These are phyloP conservation scores for Paramormyrops hopkinsi DNA, from an alignment of 2,797 vertebrate genomes.

Conservation along the genomic window DNA sequence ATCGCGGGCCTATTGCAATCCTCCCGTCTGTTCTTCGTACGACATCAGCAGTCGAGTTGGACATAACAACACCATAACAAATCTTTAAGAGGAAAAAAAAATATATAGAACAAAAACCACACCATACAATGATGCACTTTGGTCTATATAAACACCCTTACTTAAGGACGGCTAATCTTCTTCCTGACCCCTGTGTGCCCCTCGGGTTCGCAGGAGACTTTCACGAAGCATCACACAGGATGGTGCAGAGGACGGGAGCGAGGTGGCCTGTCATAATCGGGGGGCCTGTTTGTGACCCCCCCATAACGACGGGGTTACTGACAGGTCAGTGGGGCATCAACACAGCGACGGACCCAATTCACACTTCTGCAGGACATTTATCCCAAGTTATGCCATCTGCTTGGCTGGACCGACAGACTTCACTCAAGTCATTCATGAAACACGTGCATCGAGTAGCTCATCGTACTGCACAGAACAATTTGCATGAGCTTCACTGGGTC, in stretches of 20 bases:
- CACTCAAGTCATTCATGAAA: background rate
- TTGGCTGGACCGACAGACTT: background rate
- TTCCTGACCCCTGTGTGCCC: background rate
- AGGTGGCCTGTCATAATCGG: constrained; percentile 42
- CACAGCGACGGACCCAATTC: constrained; percentile 50
- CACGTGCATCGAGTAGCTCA: background rate
- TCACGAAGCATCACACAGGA: constrained; percentile 45
- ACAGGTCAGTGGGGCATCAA: constrained; percentile 32
- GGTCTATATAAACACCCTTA: background rate
- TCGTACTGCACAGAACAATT: background rate
- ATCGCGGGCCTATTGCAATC: background rate
- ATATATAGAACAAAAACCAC: background rate
- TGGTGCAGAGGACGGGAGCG: constrained; percentile 32
- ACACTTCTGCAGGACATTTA: background rate
- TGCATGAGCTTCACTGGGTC: background rate
- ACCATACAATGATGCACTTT: background rate
- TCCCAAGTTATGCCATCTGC: background rate
- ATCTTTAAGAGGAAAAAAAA: background rate
- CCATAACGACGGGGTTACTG: constrained; percentile 5
- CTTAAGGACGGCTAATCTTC: background rate
- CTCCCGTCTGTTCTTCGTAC: background rate
- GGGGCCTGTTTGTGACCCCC: constrained; percentile 45
- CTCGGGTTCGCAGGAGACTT: constrained; percentile 26
- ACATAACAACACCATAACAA: background rate
- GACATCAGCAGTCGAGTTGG: background rate